These are phyloP conservation scores for Brachylomia viminalis DNA, from an alignment of 2,888 invertebrate genomes.

Conservation along the genomic window DNA sequence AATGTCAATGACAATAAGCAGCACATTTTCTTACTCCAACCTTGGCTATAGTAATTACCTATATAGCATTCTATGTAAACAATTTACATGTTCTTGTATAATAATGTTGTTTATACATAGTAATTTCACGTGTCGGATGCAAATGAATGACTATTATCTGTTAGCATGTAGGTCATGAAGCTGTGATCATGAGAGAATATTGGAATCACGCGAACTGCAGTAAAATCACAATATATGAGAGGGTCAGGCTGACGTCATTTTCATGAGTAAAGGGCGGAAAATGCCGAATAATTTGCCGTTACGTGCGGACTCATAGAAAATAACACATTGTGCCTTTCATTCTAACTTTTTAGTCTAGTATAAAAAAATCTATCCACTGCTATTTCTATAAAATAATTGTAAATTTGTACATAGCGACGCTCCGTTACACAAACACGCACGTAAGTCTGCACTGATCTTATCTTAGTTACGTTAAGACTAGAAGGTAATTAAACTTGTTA, in stretches of 20 bases:
- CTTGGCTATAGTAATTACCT: constrained; percentile 61
- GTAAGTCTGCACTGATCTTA: constrained; percentile 43
- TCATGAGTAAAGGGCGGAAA: background rate
- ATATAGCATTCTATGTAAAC: constrained; percentile 58
- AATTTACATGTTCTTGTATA: constrained; percentile 55
- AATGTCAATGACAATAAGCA: constrained; percentile 67
- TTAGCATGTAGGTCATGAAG: constrained; percentile 47
- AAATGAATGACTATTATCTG: constrained; percentile 45
- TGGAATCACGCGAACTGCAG: background rate
- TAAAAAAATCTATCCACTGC: background rate
- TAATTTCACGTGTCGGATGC: constrained; percentile 56
- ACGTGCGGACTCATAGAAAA: background rate
- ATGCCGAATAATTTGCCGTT: background rate
- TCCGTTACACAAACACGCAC: constrained; percentile 38
- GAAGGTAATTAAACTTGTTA: constrained; percentile 38
- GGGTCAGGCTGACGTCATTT: background rate
- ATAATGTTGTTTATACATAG: constrained; percentile 47
- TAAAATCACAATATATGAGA: background rate
- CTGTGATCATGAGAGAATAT: constrained; percentile 14
- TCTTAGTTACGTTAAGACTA: constrained; percentile 41
- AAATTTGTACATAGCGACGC: constrained; percentile 27
- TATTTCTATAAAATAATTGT: constrained; percentile 24
- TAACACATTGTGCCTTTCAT: background rate
- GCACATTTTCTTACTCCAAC: constrained; percentile 63
- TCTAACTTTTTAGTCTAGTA: background rate